Conservation (phyloP, 2,888 invertebrate species). For the Limenitis camilla region DNA sequence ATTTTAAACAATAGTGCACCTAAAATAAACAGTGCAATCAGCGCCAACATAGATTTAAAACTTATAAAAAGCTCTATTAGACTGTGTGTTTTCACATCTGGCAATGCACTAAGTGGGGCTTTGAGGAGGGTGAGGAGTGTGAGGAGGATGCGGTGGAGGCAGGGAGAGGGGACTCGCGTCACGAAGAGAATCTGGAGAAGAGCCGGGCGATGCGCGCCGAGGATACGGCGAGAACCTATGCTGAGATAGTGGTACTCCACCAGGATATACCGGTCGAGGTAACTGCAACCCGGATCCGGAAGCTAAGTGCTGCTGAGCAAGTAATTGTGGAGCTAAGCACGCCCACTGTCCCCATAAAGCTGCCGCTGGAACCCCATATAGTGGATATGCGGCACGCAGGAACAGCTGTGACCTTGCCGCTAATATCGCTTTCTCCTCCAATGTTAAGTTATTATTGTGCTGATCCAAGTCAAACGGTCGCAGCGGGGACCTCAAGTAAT, state of each 20-base stretch:
- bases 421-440: conserved; percentile 85
- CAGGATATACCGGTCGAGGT: conserved; percentile 69
- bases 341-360: conserved; percentile 84
- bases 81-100: conserved; percentile 1
- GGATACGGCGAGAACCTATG: conserved; percentile 78
- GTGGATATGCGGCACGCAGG: conserved; percentile 80
- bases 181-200: conserved; percentile 77
- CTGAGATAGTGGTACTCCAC: conserved; percentile 62
- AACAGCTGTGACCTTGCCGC: conserved; percentile 85
- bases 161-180: conserved; percentile 63
- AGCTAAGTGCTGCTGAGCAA: conserved; percentile 80
- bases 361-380: conserved; percentile 69
- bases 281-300: conserved; percentile 65
- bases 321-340: conserved; percentile 77
- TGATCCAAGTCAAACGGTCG: conserved; percentile 83
- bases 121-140: conserved; percentile 58
- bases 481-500: conserved; percentile 84
- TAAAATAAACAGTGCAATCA: conserved; percentile 14
- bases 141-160: conserved; percentile 56
- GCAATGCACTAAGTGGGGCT: conserved; percentile 54
- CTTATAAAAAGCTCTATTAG: conserved; percentile 7
- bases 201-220: conserved; percentile 65
- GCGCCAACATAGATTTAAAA: conserved; percentile 11
- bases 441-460: conserved; percentile 80
- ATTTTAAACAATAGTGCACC: conserved; percentile 12